Evolutionary conservation across 2,113 vertebrate genomes (phyloP), one percentile per base, ranked within the genome.

Genomic region (Parus major): DNA sequence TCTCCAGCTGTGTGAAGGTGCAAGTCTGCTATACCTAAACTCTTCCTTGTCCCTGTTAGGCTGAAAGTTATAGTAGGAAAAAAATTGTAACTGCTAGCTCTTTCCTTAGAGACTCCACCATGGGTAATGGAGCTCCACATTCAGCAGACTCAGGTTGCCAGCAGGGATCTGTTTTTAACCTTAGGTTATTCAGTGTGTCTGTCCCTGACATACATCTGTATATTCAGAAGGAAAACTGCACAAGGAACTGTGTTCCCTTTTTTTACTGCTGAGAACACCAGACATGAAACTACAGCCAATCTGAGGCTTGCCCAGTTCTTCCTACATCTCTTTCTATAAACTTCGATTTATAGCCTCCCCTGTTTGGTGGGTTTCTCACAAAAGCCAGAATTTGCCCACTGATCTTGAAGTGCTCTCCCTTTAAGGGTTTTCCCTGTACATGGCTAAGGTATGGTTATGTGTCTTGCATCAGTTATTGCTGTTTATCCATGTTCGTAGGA

Each of bases 131-230:
- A 94, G 71, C 82, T 83, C 55, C 44, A 44, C 56, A 22, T 83
- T 92, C 75, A 93, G 55, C n/a, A 94, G 71, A 57, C 55, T 89
- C 75, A 35, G 42, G 50, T 55, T 95, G 78, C 55, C 86, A 90
- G 5, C 20, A 70, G 68, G 68, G 79, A 77, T 88, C 59, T 90
- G 63, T 15, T 94, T 94, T 80, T 83, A 92, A 72, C 59, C 42
- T 89, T 18, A 60, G 85, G 85, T 84, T 92, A 73, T 80, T 88
- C 71, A 52, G 3, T 31, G 29, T 86, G 61, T 86, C 82, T 41
- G 24, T 73, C 68, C 76, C 70, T 86, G 86, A 86, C 68, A 17
- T 41, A 28, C 0, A 3, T 80, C 86, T 88, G 71, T 70, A 61
- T 70, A 73, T 94, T 66, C 76, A 90, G n/a, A 35, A 63, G 55